These are phyloP conservation scores for Melanostoma scalare DNA, from an alignment of 2,888 invertebrate genomes.

Conservation along the genomic window DNA sequence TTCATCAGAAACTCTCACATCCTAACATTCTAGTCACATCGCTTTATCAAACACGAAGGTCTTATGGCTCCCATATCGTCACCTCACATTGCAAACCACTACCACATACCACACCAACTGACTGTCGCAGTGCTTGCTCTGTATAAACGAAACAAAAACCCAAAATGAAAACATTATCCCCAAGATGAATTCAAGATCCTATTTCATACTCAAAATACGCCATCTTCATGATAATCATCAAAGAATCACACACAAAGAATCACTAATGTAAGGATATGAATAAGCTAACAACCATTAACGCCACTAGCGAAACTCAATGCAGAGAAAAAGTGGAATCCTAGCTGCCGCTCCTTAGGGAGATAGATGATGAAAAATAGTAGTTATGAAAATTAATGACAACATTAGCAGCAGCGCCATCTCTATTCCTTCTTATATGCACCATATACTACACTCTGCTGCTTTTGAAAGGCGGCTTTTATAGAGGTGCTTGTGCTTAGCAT, in stretches of 20 bases:
- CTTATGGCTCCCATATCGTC: no score
- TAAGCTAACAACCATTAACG: constrained; percentile 70
- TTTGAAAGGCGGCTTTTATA: constrained; percentile 48
- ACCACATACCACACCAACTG: no score
- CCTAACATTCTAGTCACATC: no score
- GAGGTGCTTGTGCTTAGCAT: constrained; percentile 52
- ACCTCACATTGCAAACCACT: no score
- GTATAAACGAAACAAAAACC: constrained; percentile 31
- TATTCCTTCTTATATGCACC: constrained; percentile 7
- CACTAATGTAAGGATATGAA: constrained; percentile 68
- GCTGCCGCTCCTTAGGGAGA: constrained; percentile 4
- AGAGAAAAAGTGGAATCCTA: constrained; percentile 2
- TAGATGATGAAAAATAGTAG: constrained; percentile 66
- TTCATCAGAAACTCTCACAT: no score
- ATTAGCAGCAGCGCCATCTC: constrained; percentile 58
- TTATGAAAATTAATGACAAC: constrained; percentile 73
- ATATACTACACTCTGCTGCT: not conserved
- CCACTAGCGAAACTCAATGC: constrained; percentile 41
- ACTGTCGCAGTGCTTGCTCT: no score
- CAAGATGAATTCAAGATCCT: constrained; percentile 47
- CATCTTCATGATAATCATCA: constrained; percentile 57
- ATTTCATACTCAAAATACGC: constrained; percentile 37
- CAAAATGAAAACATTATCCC: constrained; percentile 66
- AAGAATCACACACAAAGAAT: constrained; percentile 66
- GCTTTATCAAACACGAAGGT: no score